phyloP scores from a whole-genome alignment of 1,140 invertebrate species.

The Cydia amplana region DNA sequence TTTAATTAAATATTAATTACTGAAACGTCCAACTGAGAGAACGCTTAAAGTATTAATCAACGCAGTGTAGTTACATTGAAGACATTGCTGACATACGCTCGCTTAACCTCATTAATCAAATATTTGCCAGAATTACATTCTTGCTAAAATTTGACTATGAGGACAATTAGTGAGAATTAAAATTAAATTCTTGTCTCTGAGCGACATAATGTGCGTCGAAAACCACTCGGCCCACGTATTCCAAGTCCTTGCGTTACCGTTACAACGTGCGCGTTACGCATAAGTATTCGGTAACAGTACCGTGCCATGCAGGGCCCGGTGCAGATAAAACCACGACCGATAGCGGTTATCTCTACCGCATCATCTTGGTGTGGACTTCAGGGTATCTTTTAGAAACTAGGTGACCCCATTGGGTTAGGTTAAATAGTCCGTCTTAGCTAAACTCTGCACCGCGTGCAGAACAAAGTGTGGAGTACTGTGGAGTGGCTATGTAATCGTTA shows the following conservation, averaged over 20 bases:
- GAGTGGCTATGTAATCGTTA: too few species aligned
- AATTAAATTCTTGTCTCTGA: neutral
- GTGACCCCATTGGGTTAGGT: neutral
- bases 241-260: conserved; percentile 68
- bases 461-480: too few species aligned
- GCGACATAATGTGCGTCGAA: conserved; percentile 35
- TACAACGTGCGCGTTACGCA: conserved; percentile 71
- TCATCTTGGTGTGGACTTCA: neutral
- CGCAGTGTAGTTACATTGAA: too few species aligned
- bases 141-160: too few species aligned
- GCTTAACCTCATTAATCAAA: neutral
- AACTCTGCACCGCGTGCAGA: too few species aligned
- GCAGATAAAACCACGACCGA: conserved; percentile 54
- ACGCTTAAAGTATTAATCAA: too few species aligned
- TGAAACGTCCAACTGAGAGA: too few species aligned
- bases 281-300: conserved; percentile 75
- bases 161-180: neutral
- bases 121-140: neutral
- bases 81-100: too few species aligned
- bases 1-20: too few species aligned
- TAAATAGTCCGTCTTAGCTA: too few species aligned
- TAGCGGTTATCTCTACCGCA: conserved; percentile 31
- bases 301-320: conserved; percentile 62
- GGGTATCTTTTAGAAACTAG: neutral
- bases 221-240: conserved; percentile 45